Evolutionary conservation across 2,888 invertebrate genomes (phyloP).

Genomic region (Leptothorax acervorum): DNA sequence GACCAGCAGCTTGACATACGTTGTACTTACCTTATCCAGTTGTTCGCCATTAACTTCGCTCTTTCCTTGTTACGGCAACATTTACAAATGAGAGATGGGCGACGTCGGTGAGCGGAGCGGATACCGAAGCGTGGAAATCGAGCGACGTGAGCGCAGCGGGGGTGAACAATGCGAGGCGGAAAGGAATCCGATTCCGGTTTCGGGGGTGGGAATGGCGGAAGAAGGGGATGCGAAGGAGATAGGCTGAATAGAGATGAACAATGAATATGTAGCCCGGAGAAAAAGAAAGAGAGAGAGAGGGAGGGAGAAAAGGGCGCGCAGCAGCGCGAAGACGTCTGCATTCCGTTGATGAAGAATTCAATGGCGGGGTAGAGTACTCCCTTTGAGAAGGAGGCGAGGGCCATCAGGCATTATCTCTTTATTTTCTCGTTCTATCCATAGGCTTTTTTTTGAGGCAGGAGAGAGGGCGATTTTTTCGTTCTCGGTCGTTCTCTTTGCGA

Average conservation of each 20-base stretch:
- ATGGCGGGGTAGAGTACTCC: constrained; percentile 71
- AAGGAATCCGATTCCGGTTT: constrained; percentile 70
- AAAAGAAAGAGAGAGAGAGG: constrained; percentile 9
- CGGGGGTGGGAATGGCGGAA: neutral
- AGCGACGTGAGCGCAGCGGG: constrained; percentile 50
- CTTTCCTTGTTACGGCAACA: constrained; percentile 23
- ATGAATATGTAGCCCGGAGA: neutral
- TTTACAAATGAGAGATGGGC: neutral
- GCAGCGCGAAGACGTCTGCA: constrained; percentile 68
- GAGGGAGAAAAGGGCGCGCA: constrained; percentile 55
- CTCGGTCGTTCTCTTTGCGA: constrained; percentile 48
- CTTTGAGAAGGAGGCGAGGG: constrained; percentile 61
- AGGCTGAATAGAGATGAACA: constrained; percentile 31
- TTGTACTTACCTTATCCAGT: neutral
- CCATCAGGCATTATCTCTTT: constrained; percentile 72
- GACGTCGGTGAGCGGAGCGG: constrained; percentile 23
- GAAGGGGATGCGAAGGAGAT: neutral
- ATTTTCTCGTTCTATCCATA: constrained; percentile 70
- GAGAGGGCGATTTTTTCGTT: constrained; percentile 24
- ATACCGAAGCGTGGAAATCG: constrained; percentile 49
- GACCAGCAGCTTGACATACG: neutral
- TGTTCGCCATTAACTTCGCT: constrained; percentile 4
- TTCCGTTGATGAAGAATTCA: constrained; percentile 79
- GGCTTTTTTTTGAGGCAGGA: constrained; percentile 48
- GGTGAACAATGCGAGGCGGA: constrained; percentile 64